Evolutionary conservation across 2,888 invertebrate genomes (phyloP).

Genomic region (Epinotia nisella): DNA sequence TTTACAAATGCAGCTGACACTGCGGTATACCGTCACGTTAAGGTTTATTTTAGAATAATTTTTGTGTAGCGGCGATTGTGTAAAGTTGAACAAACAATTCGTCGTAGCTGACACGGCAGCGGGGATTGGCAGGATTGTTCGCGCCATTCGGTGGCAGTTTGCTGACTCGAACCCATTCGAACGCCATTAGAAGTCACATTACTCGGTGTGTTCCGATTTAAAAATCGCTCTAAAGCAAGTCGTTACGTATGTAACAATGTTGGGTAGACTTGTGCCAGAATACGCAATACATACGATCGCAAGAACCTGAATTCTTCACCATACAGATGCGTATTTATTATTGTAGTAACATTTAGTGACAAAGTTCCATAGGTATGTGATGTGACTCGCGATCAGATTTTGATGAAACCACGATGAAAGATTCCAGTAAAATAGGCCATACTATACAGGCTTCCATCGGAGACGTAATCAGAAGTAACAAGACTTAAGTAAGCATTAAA

Average conservation of each 20-base stretch:
- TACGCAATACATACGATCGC: neutral
- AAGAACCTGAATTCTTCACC: too few species aligned
- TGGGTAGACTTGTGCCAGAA: neutral
- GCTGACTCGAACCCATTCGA: conserved; percentile 37
- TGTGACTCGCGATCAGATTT: too few species aligned
- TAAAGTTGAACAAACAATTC: conserved; percentile 38
- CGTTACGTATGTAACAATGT: conserved; percentile 19
- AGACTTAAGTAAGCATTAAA: too few species aligned
- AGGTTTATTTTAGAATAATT: conserved; percentile 12
- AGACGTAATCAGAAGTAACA: too few species aligned
- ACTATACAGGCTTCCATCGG: too few species aligned
- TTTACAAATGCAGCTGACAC: neutral
- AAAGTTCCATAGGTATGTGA: too few species aligned
- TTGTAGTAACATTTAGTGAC: neutral
- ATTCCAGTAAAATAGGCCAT: too few species aligned
- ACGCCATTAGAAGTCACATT: conserved; percentile 42
- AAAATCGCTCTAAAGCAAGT: conserved; percentile 33
- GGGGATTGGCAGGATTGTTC: conserved; percentile 48
- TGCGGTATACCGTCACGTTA: neutral
- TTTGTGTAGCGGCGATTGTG: conserved; percentile 9
- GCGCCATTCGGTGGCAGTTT: conserved; percentile 44
- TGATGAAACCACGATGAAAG: too few species aligned
- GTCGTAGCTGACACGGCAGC: conserved; percentile 43
- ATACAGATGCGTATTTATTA: too few species aligned
- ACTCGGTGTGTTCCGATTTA: conserved; percentile 36